Base-by-base conservation (phyloP, 2,797 vertebrate species). In the Labroides dimidiatus region DNA sequence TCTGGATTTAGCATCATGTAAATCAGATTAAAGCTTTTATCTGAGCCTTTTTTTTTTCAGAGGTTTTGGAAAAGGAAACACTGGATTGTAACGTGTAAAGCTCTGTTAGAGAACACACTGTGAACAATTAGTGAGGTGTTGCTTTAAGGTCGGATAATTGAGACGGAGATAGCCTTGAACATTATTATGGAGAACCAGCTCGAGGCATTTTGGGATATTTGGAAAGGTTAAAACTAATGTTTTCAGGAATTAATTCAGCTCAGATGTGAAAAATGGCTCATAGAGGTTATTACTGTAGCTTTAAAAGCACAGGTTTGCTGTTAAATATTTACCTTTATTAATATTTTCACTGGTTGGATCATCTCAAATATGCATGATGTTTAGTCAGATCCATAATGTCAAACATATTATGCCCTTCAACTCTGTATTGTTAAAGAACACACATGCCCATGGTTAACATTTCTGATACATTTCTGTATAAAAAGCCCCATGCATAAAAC, bases 221-320 rank as follows among this genome's bases (percentile, higher is more conserved):
- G 14, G 1, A 53, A 67, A 61, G 92, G 27, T 39, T 52, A 7
- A 65, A 62, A 69, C 54, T 0, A 27, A 42, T 27, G 13, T 8
- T 17, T 65, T 37, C 93, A 93, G 94, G 92, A 93, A 94, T 96
- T 92, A 93, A 91, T 92, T 92, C 78, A 82, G 89, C 89, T 92
- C 90, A 92, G 90, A 60, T 20, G 19, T 33, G n/a, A 60, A 68
- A 51, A 72, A n/a, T 58, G 45, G n/a, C 33, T 57, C 27, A 57
- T 68, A 6, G 17, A 59, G 50, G 27, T 56, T 74, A 69, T 55
- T 63, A 49, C 30, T 41, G 1, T 17, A n/a, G n/a, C n/a, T n/a
- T n/a, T n/a, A n/a, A n/a, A n/a, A n/a, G n/a, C n/a, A 12, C 70
- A 42, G 15, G 47, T 67, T 57, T n/a, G 45, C 53, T 72, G 70